These are phyloP conservation scores for Mystacides longicornis DNA, from an alignment of 2,888 invertebrate genomes.

Conservation along the genomic window DNA sequence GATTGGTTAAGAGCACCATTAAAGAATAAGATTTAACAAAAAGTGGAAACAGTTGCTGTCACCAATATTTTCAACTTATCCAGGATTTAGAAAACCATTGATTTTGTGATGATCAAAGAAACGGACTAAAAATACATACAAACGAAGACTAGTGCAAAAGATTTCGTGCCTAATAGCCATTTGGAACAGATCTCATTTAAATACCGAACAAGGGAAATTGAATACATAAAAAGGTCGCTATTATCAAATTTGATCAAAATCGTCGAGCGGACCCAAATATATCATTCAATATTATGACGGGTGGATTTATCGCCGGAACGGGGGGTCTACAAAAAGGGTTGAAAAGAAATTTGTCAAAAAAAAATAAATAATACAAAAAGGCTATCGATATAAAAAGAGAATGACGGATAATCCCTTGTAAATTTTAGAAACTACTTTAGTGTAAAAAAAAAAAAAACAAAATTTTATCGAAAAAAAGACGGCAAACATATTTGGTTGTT, in stretches of 20 bases:
- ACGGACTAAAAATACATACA: background rate
- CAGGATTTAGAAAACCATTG: too few relatives aligned
- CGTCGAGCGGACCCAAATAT: conserved; percentile 8
- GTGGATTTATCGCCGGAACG: conserved; percentile 5
- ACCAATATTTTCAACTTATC: too few relatives aligned
- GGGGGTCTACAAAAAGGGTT: conserved; percentile 7
- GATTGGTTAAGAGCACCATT: too few relatives aligned
- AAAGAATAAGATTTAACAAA: too few relatives aligned
- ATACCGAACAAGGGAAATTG: too few relatives aligned
- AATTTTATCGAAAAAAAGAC: background rate
- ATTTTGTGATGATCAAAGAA: background rate
- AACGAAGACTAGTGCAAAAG: background rate
- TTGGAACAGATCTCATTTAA: background rate
- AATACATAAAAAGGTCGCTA: background rate
- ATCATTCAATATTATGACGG: conserved; percentile 10
- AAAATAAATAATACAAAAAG: conserved; percentile 3
- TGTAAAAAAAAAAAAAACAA: background rate
- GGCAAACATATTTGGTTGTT: background rate
- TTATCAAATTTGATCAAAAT: background rate
- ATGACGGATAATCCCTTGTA: background rate
- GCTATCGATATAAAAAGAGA: background rate
- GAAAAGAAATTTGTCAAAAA: too few relatives aligned
- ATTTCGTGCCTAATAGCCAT: background rate
- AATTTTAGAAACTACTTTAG: background rate
- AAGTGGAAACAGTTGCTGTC: too few relatives aligned